A percentile compares a stretch with the other conserved stretches of the same genome.
Evolutionary conservation across 2,888 invertebrate genomes (phyloP).

Genomic region (Schizaphis graminum): DNA sequence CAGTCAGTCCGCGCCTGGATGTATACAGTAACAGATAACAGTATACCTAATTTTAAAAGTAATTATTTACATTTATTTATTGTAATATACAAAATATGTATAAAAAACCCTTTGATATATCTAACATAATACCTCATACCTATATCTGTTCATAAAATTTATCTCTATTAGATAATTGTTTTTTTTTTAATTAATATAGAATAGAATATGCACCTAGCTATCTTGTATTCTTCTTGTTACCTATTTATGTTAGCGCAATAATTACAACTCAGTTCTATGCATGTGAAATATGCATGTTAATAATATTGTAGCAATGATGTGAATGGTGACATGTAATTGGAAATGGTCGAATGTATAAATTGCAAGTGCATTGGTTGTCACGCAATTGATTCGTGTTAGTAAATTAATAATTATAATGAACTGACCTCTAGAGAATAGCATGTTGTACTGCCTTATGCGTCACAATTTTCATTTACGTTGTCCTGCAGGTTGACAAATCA

Average conservation of each 20-base stretch:
- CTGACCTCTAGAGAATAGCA: not conserved
- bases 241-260: not conserved
- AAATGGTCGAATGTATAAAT: conserved; percentile 14
- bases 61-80: not conserved
- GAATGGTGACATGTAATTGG: not conserved
- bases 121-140: not conserved
- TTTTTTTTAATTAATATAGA: too few relatives aligned
- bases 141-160: too few relatives aligned
- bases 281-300: not conserved
- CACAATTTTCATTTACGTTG: not conserved
- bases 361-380: not conserved
- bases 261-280: not conserved
- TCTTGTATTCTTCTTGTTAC: not conserved
- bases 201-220: too few relatives aligned
- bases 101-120: not conserved
- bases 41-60: not conserved
- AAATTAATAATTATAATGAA: conserved; percentile 1
- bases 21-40: not conserved
- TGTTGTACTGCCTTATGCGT: not conserved
- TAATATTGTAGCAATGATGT: not conserved
- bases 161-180: too few relatives aligned
- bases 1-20: too few relatives aligned
- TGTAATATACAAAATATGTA: not conserved
- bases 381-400: conserved; percentile 4
- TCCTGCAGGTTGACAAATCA: not conserved